Conservation (phyloP, 2,113 vertebrate genomes). For the Ameiurus melas region DNA sequence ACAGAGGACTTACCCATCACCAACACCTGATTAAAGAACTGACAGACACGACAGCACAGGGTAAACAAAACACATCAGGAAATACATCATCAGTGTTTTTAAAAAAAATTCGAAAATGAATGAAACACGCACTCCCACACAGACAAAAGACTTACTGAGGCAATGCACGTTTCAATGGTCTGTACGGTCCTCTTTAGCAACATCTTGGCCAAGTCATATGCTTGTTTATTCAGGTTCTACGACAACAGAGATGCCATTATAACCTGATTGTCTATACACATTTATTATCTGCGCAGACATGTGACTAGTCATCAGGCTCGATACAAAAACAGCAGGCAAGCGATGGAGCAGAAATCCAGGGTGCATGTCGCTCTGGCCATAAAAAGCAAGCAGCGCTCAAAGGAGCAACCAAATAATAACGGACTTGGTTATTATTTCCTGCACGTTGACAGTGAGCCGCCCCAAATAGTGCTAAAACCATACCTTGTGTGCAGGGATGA, state of each 20-base stretch:
- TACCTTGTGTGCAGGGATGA: slow-evolving; percentile 96
- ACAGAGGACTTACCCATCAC: slow-evolving; percentile 98
- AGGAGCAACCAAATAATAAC: neutral
- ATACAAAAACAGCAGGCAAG: neutral
- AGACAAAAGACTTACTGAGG: slow-evolving; percentile 81
- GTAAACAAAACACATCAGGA: neutral
- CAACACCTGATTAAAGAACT: slow-evolving; percentile 99
- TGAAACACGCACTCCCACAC: no score
- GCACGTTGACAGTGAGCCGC: neutral
- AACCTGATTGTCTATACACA: neutral
- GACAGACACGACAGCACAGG: slow-evolving; percentile 11
- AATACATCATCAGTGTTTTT: no score
- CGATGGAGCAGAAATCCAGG: neutral
- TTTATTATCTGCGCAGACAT: neutral
- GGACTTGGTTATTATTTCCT: neutral
- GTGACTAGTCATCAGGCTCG: neutral
- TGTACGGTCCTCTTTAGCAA: slow-evolving; percentile 96
- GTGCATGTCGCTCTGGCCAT: neutral
- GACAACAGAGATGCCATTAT: slow-evolving; percentile 46
- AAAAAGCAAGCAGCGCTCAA: neutral
- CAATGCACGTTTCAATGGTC: slow-evolving; percentile 96
- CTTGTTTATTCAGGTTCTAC: slow-evolving; percentile 99
- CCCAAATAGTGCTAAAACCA: neutral
- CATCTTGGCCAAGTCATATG: slow-evolving; percentile 95
- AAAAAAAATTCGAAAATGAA: neutral